Evolutionary conservation across 2,797 vertebrate genomes (phyloP).

Genomic region (Amblyopsis hoosieri): DNA sequence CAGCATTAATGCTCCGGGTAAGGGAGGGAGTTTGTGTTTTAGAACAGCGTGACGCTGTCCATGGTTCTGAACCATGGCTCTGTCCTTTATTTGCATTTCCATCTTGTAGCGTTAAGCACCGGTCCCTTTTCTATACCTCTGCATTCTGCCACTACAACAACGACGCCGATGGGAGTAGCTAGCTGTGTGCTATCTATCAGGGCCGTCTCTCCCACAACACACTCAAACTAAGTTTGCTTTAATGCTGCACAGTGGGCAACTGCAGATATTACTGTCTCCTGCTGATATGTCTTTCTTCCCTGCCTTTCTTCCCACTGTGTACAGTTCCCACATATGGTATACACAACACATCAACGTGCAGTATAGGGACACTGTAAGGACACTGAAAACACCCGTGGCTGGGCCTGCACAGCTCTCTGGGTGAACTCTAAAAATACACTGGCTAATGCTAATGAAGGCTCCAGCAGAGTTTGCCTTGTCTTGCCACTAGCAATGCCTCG

Average conservation of each 20-base stretch:
- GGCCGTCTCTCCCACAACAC: slow-evolving; percentile 20
- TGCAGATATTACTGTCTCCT: slow-evolving; percentile 58
- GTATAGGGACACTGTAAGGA: slow-evolving; percentile 26
- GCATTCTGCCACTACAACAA: slow-evolving; percentile 28
- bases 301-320: slow-evolving; percentile 12
- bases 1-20: too few species aligned
- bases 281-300: slow-evolving; percentile 36
- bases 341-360: slow-evolving; percentile 19
- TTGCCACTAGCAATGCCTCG: slow-evolving; percentile 51
- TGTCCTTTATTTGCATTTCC: slow-evolving; percentile 41
- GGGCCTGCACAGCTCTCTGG: slow-evolving; percentile 25
- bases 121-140: slow-evolving; percentile 1
- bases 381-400: not conserved
- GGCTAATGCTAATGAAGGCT: slow-evolving; percentile 67
- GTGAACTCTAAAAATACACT: slow-evolving; percentile 69
- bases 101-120: slow-evolving; percentile 34
- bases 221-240: slow-evolving; percentile 44
- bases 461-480: slow-evolving; percentile 65
- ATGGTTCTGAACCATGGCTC: slow-evolving; percentile 32
- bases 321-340: slow-evolving; percentile 3
- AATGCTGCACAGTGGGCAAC: slow-evolving; percentile 58
- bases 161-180: slow-evolving; percentile 23
- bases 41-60: slow-evolving; percentile 33
- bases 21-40: not conserved
- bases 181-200: slow-evolving; percentile 21